Conservation (phyloP, 2,888 invertebrate genomes). For the Polylopha cassiicola region DNA sequence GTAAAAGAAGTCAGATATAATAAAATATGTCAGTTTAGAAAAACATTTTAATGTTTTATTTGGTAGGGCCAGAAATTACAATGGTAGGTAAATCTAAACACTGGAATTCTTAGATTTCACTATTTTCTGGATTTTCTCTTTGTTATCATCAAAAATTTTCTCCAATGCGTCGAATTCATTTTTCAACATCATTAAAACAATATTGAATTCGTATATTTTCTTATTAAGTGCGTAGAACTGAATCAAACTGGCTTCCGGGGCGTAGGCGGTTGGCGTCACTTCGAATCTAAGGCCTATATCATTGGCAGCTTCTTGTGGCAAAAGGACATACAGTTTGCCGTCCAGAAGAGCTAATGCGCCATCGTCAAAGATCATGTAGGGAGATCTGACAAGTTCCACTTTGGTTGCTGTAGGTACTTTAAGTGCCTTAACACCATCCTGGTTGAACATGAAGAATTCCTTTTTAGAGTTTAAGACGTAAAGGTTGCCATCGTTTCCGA, state of each 20-base stretch:
- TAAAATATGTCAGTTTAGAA: not conserved
- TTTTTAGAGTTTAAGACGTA: conserved; percentile 46
- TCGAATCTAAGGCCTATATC: conserved; percentile 31
- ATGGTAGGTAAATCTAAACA: not conserved
- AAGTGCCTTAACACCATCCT: conserved; percentile 30
- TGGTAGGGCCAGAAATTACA: not conserved
- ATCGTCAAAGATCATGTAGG: conserved; percentile 40
- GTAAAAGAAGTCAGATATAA: too few relatives aligned
- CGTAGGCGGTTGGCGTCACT: conserved; percentile 44
- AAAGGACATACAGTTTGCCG: conserved; percentile 36
- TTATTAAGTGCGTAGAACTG: conserved; percentile 53
- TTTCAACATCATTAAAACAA: conserved; percentile 30
- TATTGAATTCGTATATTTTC: conserved; percentile 55
- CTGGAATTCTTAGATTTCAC: conserved; percentile 27
- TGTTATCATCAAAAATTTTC: conserved; percentile 32
- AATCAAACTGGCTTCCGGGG: conserved; percentile 43
- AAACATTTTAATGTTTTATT: not conserved
- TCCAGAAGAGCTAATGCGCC: conserved; percentile 40
- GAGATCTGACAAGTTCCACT: conserved; percentile 41
- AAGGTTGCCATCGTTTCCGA: conserved; percentile 49
- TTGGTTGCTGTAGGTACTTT: conserved; percentile 35
- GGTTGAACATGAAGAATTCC: conserved; percentile 35
- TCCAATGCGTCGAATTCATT: conserved; percentile 33
- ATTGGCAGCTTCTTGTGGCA: conserved; percentile 43
- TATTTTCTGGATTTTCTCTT: conserved; percentile 36